Percentiles rank a stretch among this genome's conserved stretches.
Evolutionary conservation across 2,797 vertebrate genomes (phyloP).

Genomic region (Neomorphus geoffroyi): DNA sequence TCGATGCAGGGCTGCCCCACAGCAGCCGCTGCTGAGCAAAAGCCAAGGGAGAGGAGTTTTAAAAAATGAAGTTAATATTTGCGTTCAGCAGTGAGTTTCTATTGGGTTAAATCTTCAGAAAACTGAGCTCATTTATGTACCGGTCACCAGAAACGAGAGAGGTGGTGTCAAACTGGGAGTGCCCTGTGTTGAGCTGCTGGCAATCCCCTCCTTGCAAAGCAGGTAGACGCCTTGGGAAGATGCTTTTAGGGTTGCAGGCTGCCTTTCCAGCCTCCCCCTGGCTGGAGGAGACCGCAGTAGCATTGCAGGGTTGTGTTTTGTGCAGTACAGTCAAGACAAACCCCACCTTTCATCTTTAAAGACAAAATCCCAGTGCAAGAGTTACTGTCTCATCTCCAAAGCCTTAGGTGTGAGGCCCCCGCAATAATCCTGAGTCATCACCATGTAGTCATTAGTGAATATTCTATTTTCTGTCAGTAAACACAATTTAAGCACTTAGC

Average conservation of each 20-base stretch:
- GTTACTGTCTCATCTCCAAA: background rate
- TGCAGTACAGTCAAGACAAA: background rate
- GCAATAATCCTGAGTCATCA: slow-evolving; percentile 45
- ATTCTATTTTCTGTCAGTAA: slow-evolving; percentile 75
- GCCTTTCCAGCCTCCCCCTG: background rate
- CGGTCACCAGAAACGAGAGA: background rate
- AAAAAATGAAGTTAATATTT: slow-evolving; percentile 23
- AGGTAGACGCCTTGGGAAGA: background rate
- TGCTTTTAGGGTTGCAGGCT: background rate
- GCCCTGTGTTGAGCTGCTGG: background rate
- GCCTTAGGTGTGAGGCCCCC: background rate
- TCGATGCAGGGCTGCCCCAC: background rate
- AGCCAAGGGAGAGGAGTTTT: background rate
- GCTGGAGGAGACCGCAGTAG: background rate
- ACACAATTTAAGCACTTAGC: slow-evolving; percentile 72
- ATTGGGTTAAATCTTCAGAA: background rate
- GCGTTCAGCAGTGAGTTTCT: background rate
- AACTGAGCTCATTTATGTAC: accelerated
- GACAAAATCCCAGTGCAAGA: background rate
- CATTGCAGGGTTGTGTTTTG: background rate
- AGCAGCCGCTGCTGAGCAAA: background rate
- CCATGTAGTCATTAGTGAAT: slow-evolving; percentile 56
- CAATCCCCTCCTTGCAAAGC: background rate
- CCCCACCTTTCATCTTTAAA: background rate
- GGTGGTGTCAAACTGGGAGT: background rate